Evolutionary conservation across 2,797 vertebrate species (phyloP).

Genomic region (Podarcis siculus): DNA sequence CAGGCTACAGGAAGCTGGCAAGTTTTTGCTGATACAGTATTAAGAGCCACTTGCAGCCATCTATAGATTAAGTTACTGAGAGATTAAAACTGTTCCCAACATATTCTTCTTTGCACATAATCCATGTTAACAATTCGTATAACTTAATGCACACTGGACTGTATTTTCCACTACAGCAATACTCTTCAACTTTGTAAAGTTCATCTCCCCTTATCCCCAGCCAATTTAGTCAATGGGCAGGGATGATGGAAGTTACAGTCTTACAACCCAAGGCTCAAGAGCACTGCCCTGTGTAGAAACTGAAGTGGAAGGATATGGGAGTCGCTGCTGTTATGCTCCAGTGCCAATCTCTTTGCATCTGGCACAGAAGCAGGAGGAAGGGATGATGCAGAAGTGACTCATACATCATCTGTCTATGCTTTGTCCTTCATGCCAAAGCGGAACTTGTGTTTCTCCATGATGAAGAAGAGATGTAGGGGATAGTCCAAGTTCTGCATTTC

Average conservation of each 20-base stretch:
- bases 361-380: neutral
- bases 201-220: too few relatives aligned
- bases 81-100: neutral
- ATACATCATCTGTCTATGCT: neutral
- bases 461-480: neutral
- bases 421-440: neutral
- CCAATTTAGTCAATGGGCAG: too few relatives aligned
- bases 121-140: neutral
- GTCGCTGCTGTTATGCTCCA: neutral
- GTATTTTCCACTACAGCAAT: neutral
- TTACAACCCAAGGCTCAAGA: too few relatives aligned
- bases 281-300: neutral
- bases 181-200: too few relatives aligned
- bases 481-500: neutral
- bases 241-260: too few relatives aligned
- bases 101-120: neutral
- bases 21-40: neutral
- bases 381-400: neutral
- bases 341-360: neutral
- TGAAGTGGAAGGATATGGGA: neutral
- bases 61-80: neutral
- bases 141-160: neutral
- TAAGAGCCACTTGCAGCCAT: neutral
- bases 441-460: neutral
- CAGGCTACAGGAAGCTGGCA: neutral